Base-by-base conservation (phyloP, 2,113 vertebrate species). In the Chlorocebus sabaeus region DNA sequence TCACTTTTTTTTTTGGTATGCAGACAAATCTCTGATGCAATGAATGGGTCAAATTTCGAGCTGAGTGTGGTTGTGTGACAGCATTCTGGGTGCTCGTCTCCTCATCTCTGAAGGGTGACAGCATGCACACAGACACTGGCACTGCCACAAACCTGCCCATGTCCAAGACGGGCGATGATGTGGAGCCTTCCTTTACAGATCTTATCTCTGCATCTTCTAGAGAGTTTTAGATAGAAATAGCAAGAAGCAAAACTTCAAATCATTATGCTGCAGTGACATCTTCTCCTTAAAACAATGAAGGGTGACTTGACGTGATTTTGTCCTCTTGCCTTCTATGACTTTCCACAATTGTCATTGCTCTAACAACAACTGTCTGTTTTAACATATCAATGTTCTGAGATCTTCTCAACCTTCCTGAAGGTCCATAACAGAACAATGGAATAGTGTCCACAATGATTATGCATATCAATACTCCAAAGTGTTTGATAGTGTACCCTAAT, bases 251-350 rank as follows among this genome's bases (percentile, higher is more conserved):
- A 67, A n/a, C 25, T n/a, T 57, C 68, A 50, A 25, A 22, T 18
- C 6, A 2, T 57, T 3, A 1, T n/a, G 40, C 68, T 0, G 0
- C 0, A 1, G 50, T 5, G 3, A 3, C 8, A 0, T 25, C 72
- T 38, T 18, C 61, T 59, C 59, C 3, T 43, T 17, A 5, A 9
- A 8, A 8, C 38, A 18, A 0, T 11, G 7, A 1, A 2, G 4
- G 43, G 57, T 38, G 79, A 1, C 40, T 3, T 50, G 23, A 5
- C 1, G 0, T 2, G 10, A 11, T 14, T 52, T 1, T 8, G 16
- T 25, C 64, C 30, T 25, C 27, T 27, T 13, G 27, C 27, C 45
- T 23, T 25, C 27, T 80, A 38, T 40, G 50, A 27, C 18, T 40
- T 79, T 52, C 43, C 20, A 20, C 20, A 6, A 0, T 64, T 55